A percentile compares a stretch with the other conserved stretches of the same genome.
These are phyloP conservation scores for Brachyistius frenatus DNA, from an alignment of 2,113 vertebrate genomes.

Conservation along the genomic window DNA sequence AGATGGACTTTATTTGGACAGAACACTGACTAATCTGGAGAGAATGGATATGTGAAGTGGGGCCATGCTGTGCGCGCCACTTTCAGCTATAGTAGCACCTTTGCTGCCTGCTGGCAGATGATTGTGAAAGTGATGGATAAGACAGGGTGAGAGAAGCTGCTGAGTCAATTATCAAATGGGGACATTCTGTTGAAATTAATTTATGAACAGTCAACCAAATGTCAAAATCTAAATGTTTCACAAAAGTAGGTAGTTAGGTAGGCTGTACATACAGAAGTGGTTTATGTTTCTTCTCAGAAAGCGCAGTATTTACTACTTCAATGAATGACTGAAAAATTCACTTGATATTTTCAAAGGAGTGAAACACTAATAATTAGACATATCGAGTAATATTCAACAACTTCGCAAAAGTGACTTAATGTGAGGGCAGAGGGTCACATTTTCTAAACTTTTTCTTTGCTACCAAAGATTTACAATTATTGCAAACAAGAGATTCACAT, in stretches of 20 bases:
- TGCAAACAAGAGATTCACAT: neutral
- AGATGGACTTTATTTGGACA: slow-evolving; percentile 46
- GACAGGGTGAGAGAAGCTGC: slow-evolving; percentile 59
- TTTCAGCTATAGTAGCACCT: slow-evolving; percentile 13
- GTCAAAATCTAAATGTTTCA: slow-evolving; percentile 34
- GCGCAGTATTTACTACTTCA: slow-evolving; percentile 2
- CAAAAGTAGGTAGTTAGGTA: slow-evolving; percentile 1
- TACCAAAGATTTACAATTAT: no score
- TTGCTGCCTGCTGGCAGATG: slow-evolving; percentile 41
- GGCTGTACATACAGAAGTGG: slow-evolving; percentile 6
- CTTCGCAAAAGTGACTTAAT: neutral
- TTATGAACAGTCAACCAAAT: slow-evolving; percentile 45
- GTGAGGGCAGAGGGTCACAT: neutral
- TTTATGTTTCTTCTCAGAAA: slow-evolving; percentile 1
- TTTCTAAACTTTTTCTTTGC: no score
- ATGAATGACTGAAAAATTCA: slow-evolving; percentile 18
- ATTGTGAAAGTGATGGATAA: slow-evolving; percentile 62
- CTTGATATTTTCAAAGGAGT: slow-evolving; percentile 22
- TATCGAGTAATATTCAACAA: neutral
- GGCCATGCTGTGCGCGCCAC: slow-evolving; percentile 5
- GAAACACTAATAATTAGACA: neutral
- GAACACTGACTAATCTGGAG: slow-evolving; percentile 31
- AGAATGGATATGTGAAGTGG: slow-evolving; percentile 35
- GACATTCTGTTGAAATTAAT: slow-evolving; percentile 30
- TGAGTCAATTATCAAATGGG: slow-evolving; percentile 62